A percentile compares a stretch with the other conserved stretches of the same genome.
phyloP scores from a whole-genome alignment of 2,797 vertebrate genomes.

The Sebastes steindachneri region DNA sequence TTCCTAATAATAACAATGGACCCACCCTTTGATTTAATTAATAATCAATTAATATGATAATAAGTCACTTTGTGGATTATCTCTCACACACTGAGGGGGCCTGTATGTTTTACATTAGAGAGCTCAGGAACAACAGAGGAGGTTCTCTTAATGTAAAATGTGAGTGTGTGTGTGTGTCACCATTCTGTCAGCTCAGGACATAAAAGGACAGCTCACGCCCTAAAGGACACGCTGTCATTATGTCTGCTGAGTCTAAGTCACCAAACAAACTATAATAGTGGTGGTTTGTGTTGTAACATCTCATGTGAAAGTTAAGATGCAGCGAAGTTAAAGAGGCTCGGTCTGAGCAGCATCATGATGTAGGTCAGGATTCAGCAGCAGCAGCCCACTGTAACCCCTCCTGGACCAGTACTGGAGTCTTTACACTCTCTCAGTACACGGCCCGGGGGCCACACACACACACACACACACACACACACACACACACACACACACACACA shows the following conservation, averaged over 20 bases:
- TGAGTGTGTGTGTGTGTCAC: conserved; percentile 2
- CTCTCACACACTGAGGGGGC: background rate
- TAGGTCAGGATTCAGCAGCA: conserved; percentile 55
- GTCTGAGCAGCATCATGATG: conserved; percentile 16
- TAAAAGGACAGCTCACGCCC: background rate
- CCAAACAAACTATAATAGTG: background rate
- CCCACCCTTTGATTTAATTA: no score
- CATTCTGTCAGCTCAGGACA: background rate
- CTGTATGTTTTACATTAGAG: background rate
- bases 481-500: no score
- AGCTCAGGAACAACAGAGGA: background rate
- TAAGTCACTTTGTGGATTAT: background rate
- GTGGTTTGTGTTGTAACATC: background rate
- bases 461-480: background rate
- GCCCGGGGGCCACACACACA: background rate
- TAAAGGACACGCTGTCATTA: conserved; percentile 3
- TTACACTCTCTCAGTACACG: conserved; percentile 27
- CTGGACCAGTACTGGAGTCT: conserved; percentile 34
- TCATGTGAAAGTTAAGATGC: conserved; percentile 20
- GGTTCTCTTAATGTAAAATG: background rate
- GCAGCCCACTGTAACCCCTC: conserved; percentile 12
- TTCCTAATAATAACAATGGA: no score
- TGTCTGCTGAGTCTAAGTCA: background rate
- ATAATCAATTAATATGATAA: background rate
- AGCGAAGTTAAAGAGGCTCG: background rate